These are phyloP conservation scores for Brachyistius frenatus DNA, from an alignment of 2,113 vertebrate genomes.

Conservation along the genomic window DNA sequence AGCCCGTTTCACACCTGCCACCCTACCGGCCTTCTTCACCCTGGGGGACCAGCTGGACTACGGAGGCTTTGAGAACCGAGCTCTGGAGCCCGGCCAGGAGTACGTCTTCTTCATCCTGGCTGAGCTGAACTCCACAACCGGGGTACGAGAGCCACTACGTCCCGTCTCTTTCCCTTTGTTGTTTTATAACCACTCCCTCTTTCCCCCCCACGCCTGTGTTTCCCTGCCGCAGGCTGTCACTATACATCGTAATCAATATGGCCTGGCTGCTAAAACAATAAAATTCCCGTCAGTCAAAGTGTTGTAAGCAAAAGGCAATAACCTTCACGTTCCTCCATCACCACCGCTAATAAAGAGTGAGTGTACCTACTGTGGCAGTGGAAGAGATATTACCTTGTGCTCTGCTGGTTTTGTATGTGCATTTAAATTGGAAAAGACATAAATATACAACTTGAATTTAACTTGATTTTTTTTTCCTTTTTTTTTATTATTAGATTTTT, in stretches of 20 bases:
- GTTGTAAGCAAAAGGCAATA: slow-evolving; percentile 73
- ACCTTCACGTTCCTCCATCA: slow-evolving; percentile 57
- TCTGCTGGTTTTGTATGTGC: slow-evolving; percentile 24
- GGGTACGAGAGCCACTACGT: slow-evolving; percentile 80
- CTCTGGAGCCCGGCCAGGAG: slow-evolving; percentile 92
- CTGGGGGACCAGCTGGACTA: slow-evolving; percentile 96
- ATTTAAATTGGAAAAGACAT: slow-evolving; percentile 50
- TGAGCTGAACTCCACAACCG: slow-evolving; percentile 90
- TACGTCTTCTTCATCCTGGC: slow-evolving; percentile 96
- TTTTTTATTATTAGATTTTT: background rate
- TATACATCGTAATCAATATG: slow-evolving; percentile 61
- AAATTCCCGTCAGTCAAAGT: slow-evolving; percentile 69
- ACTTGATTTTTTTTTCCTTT: slow-evolving; percentile 38
- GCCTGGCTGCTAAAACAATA: slow-evolving; percentile 69
- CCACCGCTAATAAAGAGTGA: slow-evolving; percentile 66
- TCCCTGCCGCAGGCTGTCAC: slow-evolving; percentile 62
- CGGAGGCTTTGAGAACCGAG: slow-evolving; percentile 93
- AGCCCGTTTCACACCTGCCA: slow-evolving; percentile 89
- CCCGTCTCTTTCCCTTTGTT: slow-evolving; percentile 10
- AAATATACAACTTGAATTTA: slow-evolving; percentile 53
- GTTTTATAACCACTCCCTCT: slow-evolving; percentile 26
- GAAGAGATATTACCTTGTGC: slow-evolving; percentile 54
- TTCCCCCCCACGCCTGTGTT: slow-evolving; percentile 16
- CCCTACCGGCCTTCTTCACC: slow-evolving; percentile 90
- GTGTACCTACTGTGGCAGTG: slow-evolving; percentile 45